A percentile compares a stretch with the other conserved stretches of the same genome.
These are phyloP conservation scores for Rhynchonema sp. DNA, from an alignment of 2,888 invertebrate genomes.

Conservation along the genomic window DNA sequence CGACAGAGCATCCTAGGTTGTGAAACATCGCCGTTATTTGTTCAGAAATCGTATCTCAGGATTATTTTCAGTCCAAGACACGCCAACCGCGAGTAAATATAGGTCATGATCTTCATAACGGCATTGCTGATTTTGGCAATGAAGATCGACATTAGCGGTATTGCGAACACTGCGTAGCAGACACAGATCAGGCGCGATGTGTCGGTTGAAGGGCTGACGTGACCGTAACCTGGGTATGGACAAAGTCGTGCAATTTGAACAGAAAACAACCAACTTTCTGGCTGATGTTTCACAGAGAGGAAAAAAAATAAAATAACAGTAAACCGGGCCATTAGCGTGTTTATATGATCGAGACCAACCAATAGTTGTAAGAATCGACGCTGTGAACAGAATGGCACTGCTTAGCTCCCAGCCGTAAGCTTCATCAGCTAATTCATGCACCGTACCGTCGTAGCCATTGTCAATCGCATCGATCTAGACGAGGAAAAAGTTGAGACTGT, in stretches of 20 bases:
- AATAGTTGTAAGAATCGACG: slow-evolving; percentile 1
- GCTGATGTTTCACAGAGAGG: too few relatives aligned
- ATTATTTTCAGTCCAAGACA: background rate
- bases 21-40: background rate
- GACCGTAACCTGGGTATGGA: slow-evolving; percentile 5
- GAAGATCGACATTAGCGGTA: slow-evolving; percentile 3
- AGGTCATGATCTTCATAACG: background rate
- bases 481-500: too few relatives aligned
- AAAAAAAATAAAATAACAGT: too few relatives aligned
- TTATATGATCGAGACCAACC: too few relatives aligned
- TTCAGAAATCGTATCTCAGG: background rate
- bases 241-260: too few relatives aligned
- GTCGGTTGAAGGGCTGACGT: slow-evolving; percentile 3
- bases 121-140: background rate
- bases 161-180: slow-evolving; percentile 2
- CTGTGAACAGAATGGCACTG: slow-evolving; percentile 1
- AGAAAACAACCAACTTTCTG: too few relatives aligned
- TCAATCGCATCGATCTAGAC: background rate
- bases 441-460: background rate
- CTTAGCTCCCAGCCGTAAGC: background rate
- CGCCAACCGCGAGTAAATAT: background rate
- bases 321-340: too few relatives aligned
- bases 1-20: background rate
- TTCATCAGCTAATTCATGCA: background rate
- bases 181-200: slow-evolving; percentile 3